Evolutionary conservation across 2,797 vertebrate genomes (phyloP).

Genomic region (Lacerta bilineata): DNA sequence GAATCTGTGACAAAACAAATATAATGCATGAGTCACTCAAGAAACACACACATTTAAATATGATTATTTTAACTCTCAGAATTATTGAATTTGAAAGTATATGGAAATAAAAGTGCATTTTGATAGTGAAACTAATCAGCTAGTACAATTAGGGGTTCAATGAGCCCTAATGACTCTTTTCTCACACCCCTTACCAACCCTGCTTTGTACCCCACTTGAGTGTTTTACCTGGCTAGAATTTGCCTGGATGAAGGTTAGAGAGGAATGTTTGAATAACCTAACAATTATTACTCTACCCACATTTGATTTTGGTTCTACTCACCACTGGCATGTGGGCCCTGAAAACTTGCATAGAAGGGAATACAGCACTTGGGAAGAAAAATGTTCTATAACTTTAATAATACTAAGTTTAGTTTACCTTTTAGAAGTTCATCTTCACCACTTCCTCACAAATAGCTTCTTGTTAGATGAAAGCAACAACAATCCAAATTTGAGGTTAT

Average conservation of each 20-base stretch:
- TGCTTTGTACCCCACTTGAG: too few species aligned
- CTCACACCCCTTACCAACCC: too few species aligned
- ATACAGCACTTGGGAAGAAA: too few species aligned
- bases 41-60: neutral
- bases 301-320: neutral
- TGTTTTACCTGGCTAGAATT: too few species aligned
- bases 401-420: neutral
- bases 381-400: neutral
- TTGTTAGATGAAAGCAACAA: neutral
- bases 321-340: neutral
- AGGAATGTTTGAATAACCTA: too few species aligned
- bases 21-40: neutral
- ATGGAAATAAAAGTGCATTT: neutral
- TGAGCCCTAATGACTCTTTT: too few species aligned
- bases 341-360: too few species aligned
- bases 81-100: neutral
- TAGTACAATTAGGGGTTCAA: too few species aligned
- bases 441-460: neutral
- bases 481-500: conserved; percentile 6
- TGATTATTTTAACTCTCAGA: neutral
- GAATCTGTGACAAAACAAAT: neutral
- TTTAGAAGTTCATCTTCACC: conserved; percentile 1
- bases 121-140: too few species aligned
- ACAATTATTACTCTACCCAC: neutral
- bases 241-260: too few species aligned